Evolutionary conservation across 2,797 vertebrate species (phyloP).

Genomic region (Steatocranus sp.): DNA sequence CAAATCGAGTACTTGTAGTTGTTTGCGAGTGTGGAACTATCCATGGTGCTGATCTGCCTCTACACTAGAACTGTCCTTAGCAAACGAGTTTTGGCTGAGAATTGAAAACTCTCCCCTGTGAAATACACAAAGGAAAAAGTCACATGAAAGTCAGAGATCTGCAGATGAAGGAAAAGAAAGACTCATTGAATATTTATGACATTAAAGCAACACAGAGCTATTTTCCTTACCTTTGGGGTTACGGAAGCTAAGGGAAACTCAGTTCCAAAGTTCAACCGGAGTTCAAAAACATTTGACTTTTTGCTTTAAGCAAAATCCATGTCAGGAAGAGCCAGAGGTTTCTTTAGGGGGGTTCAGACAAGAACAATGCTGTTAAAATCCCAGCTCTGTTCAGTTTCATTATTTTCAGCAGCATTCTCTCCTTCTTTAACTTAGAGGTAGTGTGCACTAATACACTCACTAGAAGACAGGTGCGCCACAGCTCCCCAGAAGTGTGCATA

Average conservation of each 20-base stretch:
- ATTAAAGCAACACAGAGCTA: slow-evolving; percentile 19
- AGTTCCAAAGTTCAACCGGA: slow-evolving; percentile 39
- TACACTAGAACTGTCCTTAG: not conserved
- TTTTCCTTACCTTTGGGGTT: slow-evolving; percentile 23
- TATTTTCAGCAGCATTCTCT: not conserved
- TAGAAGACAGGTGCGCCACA: not conserved
- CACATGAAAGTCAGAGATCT: slow-evolving; percentile 33
- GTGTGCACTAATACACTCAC: not conserved
- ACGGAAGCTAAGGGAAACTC: slow-evolving; percentile 3
- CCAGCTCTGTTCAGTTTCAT: not conserved
- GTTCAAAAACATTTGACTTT: slow-evolving; percentile 46
- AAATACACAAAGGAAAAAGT: slow-evolving; percentile 10
- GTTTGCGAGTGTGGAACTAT: not conserved
- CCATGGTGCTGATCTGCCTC: slow-evolving; percentile 9
- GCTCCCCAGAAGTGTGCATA: not conserved
- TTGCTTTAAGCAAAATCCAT: slow-evolving; percentile 6
- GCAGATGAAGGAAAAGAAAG: slow-evolving; percentile 21
- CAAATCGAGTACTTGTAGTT: not conserved
- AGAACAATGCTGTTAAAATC: slow-evolving; percentile 4
- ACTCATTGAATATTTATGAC: slow-evolving; percentile 42
- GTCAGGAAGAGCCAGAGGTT: slow-evolving; percentile 16
- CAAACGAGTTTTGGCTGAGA: not conserved
- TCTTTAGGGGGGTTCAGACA: slow-evolving; percentile 10
- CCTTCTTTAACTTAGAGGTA: slow-evolving; percentile 9
- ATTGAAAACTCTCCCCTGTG: not conserved